Conservation (phyloP, 2,113 vertebrate species). For the Callipepla squamata region DNA sequence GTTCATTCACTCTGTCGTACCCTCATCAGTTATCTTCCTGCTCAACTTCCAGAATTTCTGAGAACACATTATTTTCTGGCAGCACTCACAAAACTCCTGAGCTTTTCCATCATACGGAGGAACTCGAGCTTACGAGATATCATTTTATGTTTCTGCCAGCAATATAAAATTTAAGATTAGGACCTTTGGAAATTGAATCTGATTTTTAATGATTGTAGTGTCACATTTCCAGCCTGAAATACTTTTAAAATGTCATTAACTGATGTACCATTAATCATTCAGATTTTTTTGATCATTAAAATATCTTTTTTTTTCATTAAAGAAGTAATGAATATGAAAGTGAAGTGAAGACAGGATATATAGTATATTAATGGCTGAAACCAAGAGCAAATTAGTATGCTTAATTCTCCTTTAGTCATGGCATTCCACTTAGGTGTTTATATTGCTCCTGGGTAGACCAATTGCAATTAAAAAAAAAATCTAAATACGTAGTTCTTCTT, state of each 20-base stretch:
- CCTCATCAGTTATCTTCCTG: slow-evolving; percentile 70
- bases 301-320: slow-evolving; percentile 78
- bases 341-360: slow-evolving; percentile 60
- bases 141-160: slow-evolving; percentile 78
- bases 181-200: slow-evolving; percentile 81
- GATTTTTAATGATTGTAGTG: slow-evolving; percentile 81
- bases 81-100: slow-evolving; percentile 63
- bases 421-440: slow-evolving; percentile 38
- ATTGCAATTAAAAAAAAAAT: not conserved
- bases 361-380: slow-evolving; percentile 56
- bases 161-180: slow-evolving; percentile 78
- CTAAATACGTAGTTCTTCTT: not conserved
- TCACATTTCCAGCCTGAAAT: slow-evolving; percentile 76
- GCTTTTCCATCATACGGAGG: slow-evolving; percentile 67
- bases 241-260: slow-evolving; percentile 80
- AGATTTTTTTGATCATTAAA: slow-evolving; percentile 77
- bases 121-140: slow-evolving; percentile 63
- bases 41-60: slow-evolving; percentile 71
- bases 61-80: slow-evolving; percentile 76
- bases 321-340: slow-evolving; percentile 77
- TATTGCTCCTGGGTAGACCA: slow-evolving; percentile 7
- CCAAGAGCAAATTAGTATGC: slow-evolving; percentile 59
- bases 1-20: slow-evolving; percentile 71
- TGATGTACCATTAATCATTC: slow-evolving; percentile 77
- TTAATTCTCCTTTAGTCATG: slow-evolving; percentile 68